phyloP scores from a whole-genome alignment of 2,113 vertebrate genomes.

The Opisthocomus hoazin region DNA sequence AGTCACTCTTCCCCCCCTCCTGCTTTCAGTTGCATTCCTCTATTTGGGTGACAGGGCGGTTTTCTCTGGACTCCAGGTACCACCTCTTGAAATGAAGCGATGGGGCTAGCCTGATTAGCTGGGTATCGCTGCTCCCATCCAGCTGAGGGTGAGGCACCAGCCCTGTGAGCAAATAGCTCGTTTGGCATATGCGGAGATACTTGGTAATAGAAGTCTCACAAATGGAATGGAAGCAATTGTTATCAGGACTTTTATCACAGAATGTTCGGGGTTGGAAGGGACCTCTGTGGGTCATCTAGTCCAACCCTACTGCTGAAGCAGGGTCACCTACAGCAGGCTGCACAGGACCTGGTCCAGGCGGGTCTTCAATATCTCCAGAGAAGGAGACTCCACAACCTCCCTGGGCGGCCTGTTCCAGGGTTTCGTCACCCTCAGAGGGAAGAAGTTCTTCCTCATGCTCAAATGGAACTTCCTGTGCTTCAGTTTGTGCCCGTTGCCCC shows the following conservation, averaged over 20 bases:
- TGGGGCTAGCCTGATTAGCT: background rate
- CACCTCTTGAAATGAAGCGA: background rate
- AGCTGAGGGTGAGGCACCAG: background rate
- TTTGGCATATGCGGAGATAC: background rate
- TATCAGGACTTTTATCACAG: background rate
- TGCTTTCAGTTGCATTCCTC: background rate
- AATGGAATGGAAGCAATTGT: background rate
- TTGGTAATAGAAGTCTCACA: background rate
- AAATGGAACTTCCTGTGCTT: too few species aligned
- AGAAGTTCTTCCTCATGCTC: too few species aligned
- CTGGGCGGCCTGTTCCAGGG: too few species aligned
- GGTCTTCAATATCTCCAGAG: too few species aligned
- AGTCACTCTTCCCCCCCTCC: background rate
- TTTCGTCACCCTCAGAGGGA: too few species aligned
- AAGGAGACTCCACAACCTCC: too few species aligned
- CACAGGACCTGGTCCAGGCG: too few species aligned
- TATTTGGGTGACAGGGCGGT: fast-evolving
- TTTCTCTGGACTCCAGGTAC: background rate
- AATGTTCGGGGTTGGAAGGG: too few species aligned
- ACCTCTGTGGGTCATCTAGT: too few species aligned
- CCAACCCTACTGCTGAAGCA: too few species aligned
- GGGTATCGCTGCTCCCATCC: background rate
- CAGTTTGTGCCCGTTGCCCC: too few species aligned
- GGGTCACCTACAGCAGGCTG: too few species aligned
- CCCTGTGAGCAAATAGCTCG: background rate